phyloP scores from a whole-genome alignment of 2,113 vertebrate species.

The Myrmecophaga tridactyla region DNA sequence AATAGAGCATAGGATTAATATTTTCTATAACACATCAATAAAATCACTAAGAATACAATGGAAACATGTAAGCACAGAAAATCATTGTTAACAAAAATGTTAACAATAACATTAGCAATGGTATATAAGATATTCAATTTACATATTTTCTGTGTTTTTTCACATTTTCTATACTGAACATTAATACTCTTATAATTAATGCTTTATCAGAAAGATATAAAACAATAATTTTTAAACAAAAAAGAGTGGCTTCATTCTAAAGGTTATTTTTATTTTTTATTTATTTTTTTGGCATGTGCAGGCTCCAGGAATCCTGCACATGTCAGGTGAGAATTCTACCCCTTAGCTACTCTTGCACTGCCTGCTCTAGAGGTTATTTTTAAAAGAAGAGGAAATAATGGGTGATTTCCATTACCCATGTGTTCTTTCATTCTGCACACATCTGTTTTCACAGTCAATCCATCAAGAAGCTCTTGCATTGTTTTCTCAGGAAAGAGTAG shows the following conservation, averaged over 20 bases:
- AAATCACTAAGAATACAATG: not conserved
- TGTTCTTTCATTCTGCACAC: conserved; percentile 84
- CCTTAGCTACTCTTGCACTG: no score
- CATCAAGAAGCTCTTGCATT: conserved; percentile 84
- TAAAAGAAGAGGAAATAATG: not conserved
- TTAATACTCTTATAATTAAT: not conserved
- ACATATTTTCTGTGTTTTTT: not conserved
- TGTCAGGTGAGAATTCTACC: no score
- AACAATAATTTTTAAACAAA: not conserved
- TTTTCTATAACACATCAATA: conserved; percentile 3
- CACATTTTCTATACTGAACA: not conserved
- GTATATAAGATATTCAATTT: not conserved
- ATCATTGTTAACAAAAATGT: not conserved
- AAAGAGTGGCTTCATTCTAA: not conserved
- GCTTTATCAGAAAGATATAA: conserved; percentile 37
- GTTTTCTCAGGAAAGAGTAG: conserved; percentile 82
- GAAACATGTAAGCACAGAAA: not conserved
- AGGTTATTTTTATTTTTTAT: not conserved
- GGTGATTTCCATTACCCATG: conserved; percentile 82
- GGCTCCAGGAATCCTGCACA: no score
- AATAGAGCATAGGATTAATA: not conserved
- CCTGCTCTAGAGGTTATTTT: not conserved
- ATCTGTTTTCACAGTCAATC: conserved; percentile 87
- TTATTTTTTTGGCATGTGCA: no score
- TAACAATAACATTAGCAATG: not conserved